Base-by-base conservation (phyloP, 2,113 vertebrate species). In the Ailuropoda melanoleuca region DNA sequence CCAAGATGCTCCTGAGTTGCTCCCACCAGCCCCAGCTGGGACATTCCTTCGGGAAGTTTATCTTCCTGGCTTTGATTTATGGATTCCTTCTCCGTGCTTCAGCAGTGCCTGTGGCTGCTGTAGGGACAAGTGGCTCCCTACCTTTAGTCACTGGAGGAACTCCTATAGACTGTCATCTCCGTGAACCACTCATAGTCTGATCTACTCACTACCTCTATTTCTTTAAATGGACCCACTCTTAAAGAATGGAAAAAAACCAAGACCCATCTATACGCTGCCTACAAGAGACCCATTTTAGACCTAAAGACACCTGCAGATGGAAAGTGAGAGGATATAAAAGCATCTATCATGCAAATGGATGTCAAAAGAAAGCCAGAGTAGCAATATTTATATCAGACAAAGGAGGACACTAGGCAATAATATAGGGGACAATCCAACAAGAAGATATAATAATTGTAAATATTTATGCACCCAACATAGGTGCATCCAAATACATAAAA, bases 71-170 rank as follows among this genome's bases (percentile, higher is more conserved):
- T 64, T 31, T 19, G 24, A 34, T 12, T 46, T 46, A 8, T 0
- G 46, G 56, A 24, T 62, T 55, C 70, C 56, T 31, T 18, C 34
- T 93, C n/a, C 43, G 13, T 21, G 15, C 13, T 50, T 62, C 70
- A n/a, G 39, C 78, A 24, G 14, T 37, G 13, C 43, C 24, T 1
- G 8, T 8, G 43, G n/a, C 39, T 39, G 26, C 7, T 39, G 23
- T 13, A 13, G 10, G 6, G 37, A 92, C 1, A 0, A 64, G 2
- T 0, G 0, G 23, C 15, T 58, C 29, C 37, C 72, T 39, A 17
- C 62, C 21, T 34, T 37, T 18, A 37, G 60, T 39, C 68, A 24
- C 4, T 3, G 5, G 10, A n/a, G 55, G n/a, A 29, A 46, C 26
- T 53, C 4, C 11, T 46, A 17, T 0, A 4, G 11, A 34, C 58